phyloP scores from a whole-genome alignment of 1,140 invertebrate species.

The Trachymyrmex cornetzi region DNA sequence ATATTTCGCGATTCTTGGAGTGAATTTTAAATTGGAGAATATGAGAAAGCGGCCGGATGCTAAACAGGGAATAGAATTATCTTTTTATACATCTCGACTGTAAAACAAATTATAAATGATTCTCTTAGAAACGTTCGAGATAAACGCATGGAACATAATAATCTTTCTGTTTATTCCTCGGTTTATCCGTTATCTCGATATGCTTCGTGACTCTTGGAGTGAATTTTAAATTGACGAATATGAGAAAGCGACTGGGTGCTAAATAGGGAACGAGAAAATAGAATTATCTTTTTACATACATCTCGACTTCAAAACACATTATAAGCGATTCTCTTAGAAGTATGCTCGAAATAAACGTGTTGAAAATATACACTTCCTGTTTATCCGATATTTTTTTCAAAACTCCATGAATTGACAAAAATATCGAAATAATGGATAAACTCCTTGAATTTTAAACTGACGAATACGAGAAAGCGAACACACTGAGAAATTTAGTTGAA shows the following conservation, averaged over 20 bases:
- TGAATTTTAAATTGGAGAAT: background rate
- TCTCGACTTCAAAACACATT: constrained; percentile 9
- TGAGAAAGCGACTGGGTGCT: background rate
- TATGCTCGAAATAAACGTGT: background rate
- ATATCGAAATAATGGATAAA: too few relatives aligned
- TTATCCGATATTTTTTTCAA: too few relatives aligned
- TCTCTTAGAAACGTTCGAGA: background rate
- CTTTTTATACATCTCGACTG: background rate
- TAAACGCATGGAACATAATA: background rate
- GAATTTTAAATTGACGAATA: background rate
- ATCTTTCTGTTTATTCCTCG: background rate
- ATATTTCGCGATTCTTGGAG: too few relatives aligned
- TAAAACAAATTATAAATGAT: background rate
- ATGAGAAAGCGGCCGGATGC: background rate
- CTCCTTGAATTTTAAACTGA: background rate
- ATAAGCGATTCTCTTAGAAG: background rate
- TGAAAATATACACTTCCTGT: background rate
- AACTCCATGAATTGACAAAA: too few relatives aligned
- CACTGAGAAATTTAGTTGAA: too few relatives aligned
- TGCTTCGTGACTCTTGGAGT: too few relatives aligned
- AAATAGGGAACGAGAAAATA: background rate
- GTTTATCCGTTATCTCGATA: background rate
- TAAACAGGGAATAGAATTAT: background rate
- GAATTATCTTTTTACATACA: background rate
- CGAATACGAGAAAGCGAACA: background rate